Evolutionary conservation across 2,797 vertebrate genomes (phyloP).

Genomic region (Etheostoma nigrum): DNA sequence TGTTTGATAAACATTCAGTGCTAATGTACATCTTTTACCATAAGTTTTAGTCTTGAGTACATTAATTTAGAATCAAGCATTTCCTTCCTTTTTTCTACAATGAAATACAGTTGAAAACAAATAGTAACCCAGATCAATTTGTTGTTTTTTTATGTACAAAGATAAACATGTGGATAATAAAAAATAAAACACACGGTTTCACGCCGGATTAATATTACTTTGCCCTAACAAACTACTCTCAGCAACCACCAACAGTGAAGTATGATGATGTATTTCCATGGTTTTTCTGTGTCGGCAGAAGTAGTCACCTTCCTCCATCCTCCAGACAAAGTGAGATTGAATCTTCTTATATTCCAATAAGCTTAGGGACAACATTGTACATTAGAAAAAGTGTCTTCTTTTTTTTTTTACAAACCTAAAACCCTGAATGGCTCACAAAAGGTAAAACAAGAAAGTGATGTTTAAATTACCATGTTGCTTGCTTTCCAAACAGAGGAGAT

Average conservation of each 20-base stretch:
- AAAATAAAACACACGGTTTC: background rate
- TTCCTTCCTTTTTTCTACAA: background rate
- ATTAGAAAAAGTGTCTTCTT: too few species aligned
- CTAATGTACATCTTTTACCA: background rate
- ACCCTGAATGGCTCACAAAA: background rate
- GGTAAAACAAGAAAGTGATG: background rate
- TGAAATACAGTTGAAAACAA: constrained; percentile 5
- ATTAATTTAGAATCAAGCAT: background rate
- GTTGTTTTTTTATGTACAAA: background rate
- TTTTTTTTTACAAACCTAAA: background rate
- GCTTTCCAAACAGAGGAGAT: background rate
- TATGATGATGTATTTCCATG: constrained; percentile 8
- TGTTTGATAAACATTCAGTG: constrained; percentile 3
- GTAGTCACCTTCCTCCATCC: constrained; percentile 2
- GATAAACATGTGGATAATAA: background rate
- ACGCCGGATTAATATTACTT: background rate
- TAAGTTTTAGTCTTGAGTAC: background rate
- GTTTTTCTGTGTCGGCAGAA: constrained; percentile 38
- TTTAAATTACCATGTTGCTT: background rate
- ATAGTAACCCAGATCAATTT: background rate
- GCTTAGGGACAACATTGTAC: background rate
- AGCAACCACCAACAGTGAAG: constrained; percentile 13
- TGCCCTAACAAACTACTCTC: background rate
- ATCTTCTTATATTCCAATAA: background rate
- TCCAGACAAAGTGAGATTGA: constrained; percentile 17